Conservation (phyloP, 2,113 vertebrate genomes). For the Nycticryphes semicollaris region DNA sequence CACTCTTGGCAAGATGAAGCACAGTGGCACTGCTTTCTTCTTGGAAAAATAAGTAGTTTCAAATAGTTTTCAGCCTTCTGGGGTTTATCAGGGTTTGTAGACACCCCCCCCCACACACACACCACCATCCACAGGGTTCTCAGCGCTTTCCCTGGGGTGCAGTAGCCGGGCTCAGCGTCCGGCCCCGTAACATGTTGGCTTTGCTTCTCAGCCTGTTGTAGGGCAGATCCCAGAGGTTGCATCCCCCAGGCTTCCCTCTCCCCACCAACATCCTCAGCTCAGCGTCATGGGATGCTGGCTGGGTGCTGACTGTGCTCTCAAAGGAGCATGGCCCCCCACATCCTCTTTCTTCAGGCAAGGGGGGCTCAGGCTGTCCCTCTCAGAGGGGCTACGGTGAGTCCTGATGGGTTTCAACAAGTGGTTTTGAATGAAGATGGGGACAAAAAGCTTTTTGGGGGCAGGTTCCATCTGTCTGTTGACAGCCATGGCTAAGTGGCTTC, state of each 20-base stretch:
- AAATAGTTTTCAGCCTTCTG: not conserved
- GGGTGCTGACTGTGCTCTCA: not conserved
- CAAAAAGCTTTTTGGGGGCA: not conserved
- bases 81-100: rapidly evolving
- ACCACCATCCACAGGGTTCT: rapidly evolving
- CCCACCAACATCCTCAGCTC: rapidly evolving
- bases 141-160: not conserved
- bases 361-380: not conserved
- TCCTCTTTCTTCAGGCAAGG: not conserved
- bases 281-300: rapidly evolving
- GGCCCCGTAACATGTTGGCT: rapidly evolving
- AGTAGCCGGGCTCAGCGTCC: not conserved
- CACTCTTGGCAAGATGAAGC: not conserved
- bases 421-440: not conserved
- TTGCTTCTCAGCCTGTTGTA: rapidly evolving
- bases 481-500: not conserved
- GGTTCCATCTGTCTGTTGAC: not conserved
- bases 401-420: not conserved
- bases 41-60: not conserved
- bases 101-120: too few relatives aligned
- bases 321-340: not conserved
- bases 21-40: not conserved
- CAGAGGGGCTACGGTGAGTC: not conserved
- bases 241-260: not conserved
- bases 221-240: not conserved